Percentiles rank a stretch among this genome's conserved stretches.
Evolutionary conservation across 2,888 invertebrate genomes (phyloP).

Genomic region (Conchocele bisecta): DNA sequence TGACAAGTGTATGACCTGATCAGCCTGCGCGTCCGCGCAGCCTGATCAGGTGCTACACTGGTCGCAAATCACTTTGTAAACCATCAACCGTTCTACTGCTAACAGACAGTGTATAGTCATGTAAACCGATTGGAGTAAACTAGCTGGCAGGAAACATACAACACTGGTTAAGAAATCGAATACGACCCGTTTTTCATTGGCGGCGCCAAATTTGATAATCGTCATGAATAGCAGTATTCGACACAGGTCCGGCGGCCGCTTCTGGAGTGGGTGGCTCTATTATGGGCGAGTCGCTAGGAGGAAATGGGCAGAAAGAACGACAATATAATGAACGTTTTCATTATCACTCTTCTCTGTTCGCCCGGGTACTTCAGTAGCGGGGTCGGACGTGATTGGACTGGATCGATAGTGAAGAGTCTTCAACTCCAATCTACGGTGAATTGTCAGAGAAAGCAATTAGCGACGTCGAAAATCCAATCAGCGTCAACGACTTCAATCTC

Average conservation of each 20-base stretch:
- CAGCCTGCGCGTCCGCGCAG: too few relatives aligned
- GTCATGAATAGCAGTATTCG: too few relatives aligned
- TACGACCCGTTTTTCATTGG: too few relatives aligned
- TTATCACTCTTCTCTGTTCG: slow-evolving; percentile 52
- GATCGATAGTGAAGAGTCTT: slow-evolving; percentile 42
- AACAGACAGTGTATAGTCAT: too few relatives aligned
- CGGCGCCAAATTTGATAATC: too few relatives aligned
- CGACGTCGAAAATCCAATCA: slow-evolving; percentile 48
- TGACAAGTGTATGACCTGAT: too few relatives aligned
- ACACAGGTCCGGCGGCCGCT: not conserved
- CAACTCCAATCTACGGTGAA: slow-evolving; percentile 48
- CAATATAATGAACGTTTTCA: slow-evolving; percentile 59
- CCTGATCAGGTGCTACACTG: not conserved
- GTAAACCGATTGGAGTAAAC: too few relatives aligned
- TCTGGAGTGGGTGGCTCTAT: slow-evolving; percentile 31
- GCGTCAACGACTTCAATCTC: slow-evolving; percentile 30
- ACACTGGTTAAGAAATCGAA: too few relatives aligned
- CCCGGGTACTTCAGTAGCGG: slow-evolving; percentile 37
- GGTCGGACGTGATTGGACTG: slow-evolving; percentile 47
- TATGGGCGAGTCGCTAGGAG: slow-evolving; percentile 34
- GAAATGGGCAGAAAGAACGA: slow-evolving; percentile 48
- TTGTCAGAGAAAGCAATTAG: slow-evolving; percentile 53
- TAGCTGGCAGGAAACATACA: too few relatives aligned
- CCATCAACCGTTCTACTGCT: too few relatives aligned
- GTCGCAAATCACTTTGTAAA: not conserved